Evolutionary conservation across 2,888 invertebrate species (phyloP).

Genomic region (Limenitis camilla): DNA sequence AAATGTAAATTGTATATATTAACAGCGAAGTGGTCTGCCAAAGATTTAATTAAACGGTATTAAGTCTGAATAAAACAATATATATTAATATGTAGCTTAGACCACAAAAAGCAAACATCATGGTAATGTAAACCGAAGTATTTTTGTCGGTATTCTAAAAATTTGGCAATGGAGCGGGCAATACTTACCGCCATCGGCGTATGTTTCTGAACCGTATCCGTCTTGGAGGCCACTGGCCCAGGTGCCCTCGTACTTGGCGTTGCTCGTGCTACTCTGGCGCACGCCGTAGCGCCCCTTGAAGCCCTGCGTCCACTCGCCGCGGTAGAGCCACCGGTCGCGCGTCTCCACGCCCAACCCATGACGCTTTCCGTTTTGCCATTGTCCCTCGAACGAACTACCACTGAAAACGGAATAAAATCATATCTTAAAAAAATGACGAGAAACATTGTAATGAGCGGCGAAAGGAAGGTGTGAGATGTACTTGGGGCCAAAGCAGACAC

Average conservation of each 20-base stretch:
- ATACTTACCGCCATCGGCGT: slow-evolving; percentile 97
- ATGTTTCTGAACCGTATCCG: slow-evolving; percentile 99
- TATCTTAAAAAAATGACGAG: neutral
- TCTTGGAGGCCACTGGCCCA: slow-evolving; percentile 99
- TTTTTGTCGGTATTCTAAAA: slow-evolving; percentile 54
- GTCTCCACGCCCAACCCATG: slow-evolving; percentile 98
- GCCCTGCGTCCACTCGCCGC: slow-evolving; percentile 99
- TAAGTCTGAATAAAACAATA: slow-evolving; percentile 16
- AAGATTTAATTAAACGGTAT: slow-evolving; percentile 4
- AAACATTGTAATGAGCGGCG: too few relatives aligned
- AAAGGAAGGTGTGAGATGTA: too few relatives aligned
- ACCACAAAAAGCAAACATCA: slow-evolving; percentile 43
- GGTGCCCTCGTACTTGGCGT: slow-evolving; percentile 97
- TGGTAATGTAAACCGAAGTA: slow-evolving; percentile 54
- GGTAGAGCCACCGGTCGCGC: slow-evolving; percentile 96
- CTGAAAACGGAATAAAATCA: slow-evolving; percentile 67
- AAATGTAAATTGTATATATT: slow-evolving; percentile 7
- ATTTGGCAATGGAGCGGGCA: slow-evolving; percentile 41
- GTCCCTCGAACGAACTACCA: slow-evolving; percentile 97
- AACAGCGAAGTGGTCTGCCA: neutral
- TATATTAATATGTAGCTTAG: slow-evolving; percentile 11
- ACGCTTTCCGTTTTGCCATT: slow-evolving; percentile 99
- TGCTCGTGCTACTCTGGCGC: slow-evolving; percentile 94
- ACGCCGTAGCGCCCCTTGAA: slow-evolving; percentile 99
- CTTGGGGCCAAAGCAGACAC: too few relatives aligned